Evolutionary conservation across 2,797 vertebrate species (phyloP), one percentile per base, ranked within the genome.

Genomic region (Acrossocheilus wenchowensis): DNA sequence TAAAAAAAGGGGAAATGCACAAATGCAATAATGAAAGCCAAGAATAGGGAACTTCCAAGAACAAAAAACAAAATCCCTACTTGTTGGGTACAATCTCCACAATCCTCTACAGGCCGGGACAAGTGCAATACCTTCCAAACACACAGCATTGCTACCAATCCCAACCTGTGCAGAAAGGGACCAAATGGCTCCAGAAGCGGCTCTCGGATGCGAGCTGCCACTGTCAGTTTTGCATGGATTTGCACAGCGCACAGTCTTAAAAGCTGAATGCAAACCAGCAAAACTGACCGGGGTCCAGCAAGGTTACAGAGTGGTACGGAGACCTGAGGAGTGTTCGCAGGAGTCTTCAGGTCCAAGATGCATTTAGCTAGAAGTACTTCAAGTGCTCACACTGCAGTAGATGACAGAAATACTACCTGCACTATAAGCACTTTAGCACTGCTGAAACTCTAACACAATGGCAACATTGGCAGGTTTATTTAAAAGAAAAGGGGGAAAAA

Each of bases 151-250:
- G 98, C 97, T 95, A 98, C 98, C 86, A 90, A 97, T 99, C 98
- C 98, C 98, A 96, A 97, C 98, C 98, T 98, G 96, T 94, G 96
- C 96, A 97, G 97, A 95, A 98, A 96, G 95, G 96, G 97, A 97
- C 93, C 92, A 92, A 93, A 90, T 91, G 8, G 12, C 17, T 66
- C 71, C 66, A 92, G 26, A n/a, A 26, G 26, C 9, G 7, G 74
- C 1, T 92, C 91, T 94, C 89, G 2, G 88, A 88, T 92, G 90
- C 73, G 95, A 96, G 96, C 95, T 91, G 94, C 95, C 96, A 91
- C 94, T 92, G 94, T 99, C 98, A 99, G 98, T 99, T 99, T 99
- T 99, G 98, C 98, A 99, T 99, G 98, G 98, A 99, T 99, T 99
- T 99, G 98, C 98, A 99, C 98, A 99, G 98, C 98, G 90, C 90